Evolutionary conservation across 2,797 vertebrate genomes (phyloP).

Genomic region (Takifugu rubripes): DNA sequence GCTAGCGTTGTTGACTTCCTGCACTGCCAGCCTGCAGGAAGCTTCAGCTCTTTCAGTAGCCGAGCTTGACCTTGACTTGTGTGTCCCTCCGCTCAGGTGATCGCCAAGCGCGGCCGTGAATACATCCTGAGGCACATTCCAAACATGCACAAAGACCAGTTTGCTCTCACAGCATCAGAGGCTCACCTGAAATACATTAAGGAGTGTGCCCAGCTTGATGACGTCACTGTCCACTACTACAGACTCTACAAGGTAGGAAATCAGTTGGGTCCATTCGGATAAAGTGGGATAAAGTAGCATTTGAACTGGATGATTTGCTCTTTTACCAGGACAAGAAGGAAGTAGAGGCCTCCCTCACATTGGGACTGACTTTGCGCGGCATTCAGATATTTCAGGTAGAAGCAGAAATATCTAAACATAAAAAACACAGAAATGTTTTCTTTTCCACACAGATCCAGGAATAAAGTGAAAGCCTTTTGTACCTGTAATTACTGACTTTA

Average conservation of each 20-base stretch:
- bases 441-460: too few relatives aligned
- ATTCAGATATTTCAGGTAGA: constrained; percentile 97
- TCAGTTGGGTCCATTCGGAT: neutral
- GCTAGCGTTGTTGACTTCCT: constrained; percentile 19
- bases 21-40: neutral
- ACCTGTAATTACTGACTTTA: neutral
- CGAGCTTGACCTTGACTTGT: constrained; percentile 7
- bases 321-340: constrained; percentile 91
- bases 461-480: too few relatives aligned
- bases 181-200: constrained; percentile 97
- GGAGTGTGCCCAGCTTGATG: constrained; percentile 91
- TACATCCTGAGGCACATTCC: constrained; percentile 98
- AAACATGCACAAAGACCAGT: constrained; percentile 98
- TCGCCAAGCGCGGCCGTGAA: constrained; percentile 90
- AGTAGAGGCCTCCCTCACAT: constrained; percentile 88
- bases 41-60: constrained; percentile 11
- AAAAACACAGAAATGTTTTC: too few relatives aligned
- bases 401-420: too few relatives aligned
- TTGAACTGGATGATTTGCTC: neutral
- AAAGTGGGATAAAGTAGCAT: too few relatives aligned
- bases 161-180: constrained; percentile 90
- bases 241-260: constrained; percentile 88
- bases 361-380: constrained; percentile 91
- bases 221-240: constrained; percentile 96
- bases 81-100: constrained; percentile 77